Conservation (phyloP, 2,888 invertebrate genomes). For the Nyleta sp. region DNA sequence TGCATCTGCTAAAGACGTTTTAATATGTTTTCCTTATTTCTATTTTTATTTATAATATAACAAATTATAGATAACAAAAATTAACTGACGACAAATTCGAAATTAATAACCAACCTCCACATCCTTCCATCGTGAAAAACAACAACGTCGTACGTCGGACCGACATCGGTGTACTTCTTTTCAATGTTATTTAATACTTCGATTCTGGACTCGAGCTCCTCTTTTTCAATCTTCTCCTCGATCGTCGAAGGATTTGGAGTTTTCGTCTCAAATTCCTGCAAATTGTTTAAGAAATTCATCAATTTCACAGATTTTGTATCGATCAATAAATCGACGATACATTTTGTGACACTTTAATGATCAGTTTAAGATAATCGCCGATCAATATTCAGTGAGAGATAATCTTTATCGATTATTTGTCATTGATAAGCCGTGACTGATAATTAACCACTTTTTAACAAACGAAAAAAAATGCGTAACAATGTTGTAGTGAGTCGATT, state of each 20-base stretch:
- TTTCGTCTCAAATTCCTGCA: conserved; percentile 88
- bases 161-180: conserved; percentile 93
- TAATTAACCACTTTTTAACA: neutral
- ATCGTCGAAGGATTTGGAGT: conserved; percentile 84
- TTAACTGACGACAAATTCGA: neutral
- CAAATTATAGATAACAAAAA: too few species aligned
- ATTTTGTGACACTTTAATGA: too few species aligned
- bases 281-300: conserved; percentile 25
- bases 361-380: too few species aligned
- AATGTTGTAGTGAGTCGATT: neutral
- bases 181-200: conserved; percentile 92
- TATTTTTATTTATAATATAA: too few species aligned
- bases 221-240: conserved; percentile 92
- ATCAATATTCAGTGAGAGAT: too few species aligned
- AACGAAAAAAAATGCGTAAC: neutral
- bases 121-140: conserved; percentile 95
- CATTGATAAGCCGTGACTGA: too few species aligned
- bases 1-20: too few species aligned
- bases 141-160: conserved; percentile 96
- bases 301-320: too few species aligned
- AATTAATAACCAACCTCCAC: conserved; percentile 87
- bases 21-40: neutral
- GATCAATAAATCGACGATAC: too few species aligned
- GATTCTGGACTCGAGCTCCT: conserved; percentile 93
- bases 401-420: too few species aligned